Base-by-base conservation (phyloP, 2,888 invertebrate genomes). In the Patella depressa region DNA sequence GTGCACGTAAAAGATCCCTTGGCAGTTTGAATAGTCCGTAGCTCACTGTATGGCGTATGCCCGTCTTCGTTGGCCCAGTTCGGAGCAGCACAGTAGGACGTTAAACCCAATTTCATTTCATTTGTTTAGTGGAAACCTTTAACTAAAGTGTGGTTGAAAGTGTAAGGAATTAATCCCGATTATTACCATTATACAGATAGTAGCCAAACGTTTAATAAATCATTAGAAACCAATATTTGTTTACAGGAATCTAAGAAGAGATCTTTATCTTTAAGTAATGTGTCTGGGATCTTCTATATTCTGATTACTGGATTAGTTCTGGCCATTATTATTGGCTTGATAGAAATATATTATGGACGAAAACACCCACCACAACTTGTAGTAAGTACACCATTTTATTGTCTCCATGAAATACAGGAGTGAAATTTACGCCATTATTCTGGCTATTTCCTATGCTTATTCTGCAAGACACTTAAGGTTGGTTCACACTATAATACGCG, bases 261-360 rank as follows among this genome's bases (percentile, higher is more conserved):
- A 78, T 88, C 98, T 90, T 93, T 99, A 90, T 97, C 98, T 57
- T 93, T 99, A 82, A 97, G 96, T 91, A 98, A 99, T 93, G 98
- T 99, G 71, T 98, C 99, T 17, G 99, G 99, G 69, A 97, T 99
- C 90, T 99, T 99, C 93, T 99, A 98, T 93, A 98, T 99, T 89
- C 94, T 99, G 81, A 97, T 98, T 88, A 97, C 96, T 57, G 99
- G 99, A 72, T 94, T 99, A 81, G 94, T 96, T 57, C 93, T 98
- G 65, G 97, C 98, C 53, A 94, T 99, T 89, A 94, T 96, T 4
- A 97, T 98, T 55, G 98, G 98, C 7, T 94, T 98, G 75, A 93
- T 97, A 76, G 99, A 99, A 93, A 98, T 98, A 92, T 97, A 98
- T 92, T 98, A 96, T 92, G 96, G 80, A 74, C 83, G 83, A 74